Evolutionary conservation across 2,113 vertebrate genomes (phyloP), one percentile per base, ranked within the genome.

Genomic region (Rhea pennata): DNA sequence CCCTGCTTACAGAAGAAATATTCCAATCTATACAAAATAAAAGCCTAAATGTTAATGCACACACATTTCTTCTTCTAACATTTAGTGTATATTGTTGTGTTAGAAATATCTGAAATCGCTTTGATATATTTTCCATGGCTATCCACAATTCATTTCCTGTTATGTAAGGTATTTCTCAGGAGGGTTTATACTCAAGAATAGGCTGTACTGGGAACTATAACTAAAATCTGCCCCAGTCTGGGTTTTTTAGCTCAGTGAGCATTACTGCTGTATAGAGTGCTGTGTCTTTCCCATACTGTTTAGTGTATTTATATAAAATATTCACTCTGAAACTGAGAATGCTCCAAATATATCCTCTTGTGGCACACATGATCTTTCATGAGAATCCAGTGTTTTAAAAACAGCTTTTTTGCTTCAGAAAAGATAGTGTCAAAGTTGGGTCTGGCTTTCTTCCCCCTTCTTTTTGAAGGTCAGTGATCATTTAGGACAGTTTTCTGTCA

Each of bases 141-240:
- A 74, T 94, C 76, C 62, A 92, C 71, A 92, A 95, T 89, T 93
- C 64, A 87, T 92, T 96, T 95, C 87, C 80, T 93, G 56, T 89
- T 71, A 84, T 53, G 78, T 78, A 91, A 66, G 71, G 42, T 70
- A 79, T 90, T 93, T 95, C 80, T 95, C 87, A 81, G 6, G 67
- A 42, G 79, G 22, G 46, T 96, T 94, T 71, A 56, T 72, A 84
- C 85, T 95, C 79, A 95, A 96, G 74, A 88, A 71, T 39, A 86
- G 59, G 58, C 39, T 77, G 67, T 58, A 51, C 19, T 42, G 51
- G 70, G 56, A 83, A 42, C 42, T 79, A 39, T 44, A 88, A 62
- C 44, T 50, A 66, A 61, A 40, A 67, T 78, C 40, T 66, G 50
- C 29, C 50, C 77, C 39, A 66, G 24, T 29, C 36, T 15, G 24